phyloP scores from a whole-genome alignment of 2,797 vertebrate species.

The Crocodylus rhombifer region DNA sequence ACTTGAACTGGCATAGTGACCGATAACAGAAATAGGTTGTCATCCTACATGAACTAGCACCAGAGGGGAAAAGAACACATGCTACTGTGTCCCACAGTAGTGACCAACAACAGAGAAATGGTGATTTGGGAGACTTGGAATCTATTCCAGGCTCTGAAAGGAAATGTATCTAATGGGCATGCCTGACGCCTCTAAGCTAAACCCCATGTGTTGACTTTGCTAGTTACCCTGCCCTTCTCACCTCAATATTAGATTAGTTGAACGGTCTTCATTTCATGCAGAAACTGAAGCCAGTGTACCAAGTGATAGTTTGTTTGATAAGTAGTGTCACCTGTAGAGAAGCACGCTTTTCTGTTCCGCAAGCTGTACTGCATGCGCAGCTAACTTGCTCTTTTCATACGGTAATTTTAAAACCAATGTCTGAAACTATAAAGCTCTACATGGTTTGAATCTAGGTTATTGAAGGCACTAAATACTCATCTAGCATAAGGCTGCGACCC shows the following conservation, averaged over 20 bases:
- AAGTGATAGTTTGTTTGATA: not conserved
- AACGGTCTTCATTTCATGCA: not conserved
- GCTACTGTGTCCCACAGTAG: not conserved
- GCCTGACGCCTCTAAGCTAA: not conserved
- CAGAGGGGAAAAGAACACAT: not conserved
- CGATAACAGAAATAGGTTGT: not conserved
- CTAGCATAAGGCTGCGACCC: too few species aligned
- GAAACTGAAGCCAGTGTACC: not conserved
- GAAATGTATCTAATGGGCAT: not conserved
- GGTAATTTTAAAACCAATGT: too few species aligned
- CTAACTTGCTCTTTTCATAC: too few species aligned
- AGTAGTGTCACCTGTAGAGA: not conserved
- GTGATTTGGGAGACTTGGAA: not conserved
- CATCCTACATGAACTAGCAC: not conserved
- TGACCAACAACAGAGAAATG: not conserved
- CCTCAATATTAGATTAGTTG: not conserved
- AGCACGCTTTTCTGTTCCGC: not conserved
- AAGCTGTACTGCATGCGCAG: not conserved
- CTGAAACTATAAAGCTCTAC: not conserved
- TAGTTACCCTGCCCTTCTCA: not conserved
- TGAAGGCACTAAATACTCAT: not conserved
- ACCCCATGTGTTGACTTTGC: fast-evolving
- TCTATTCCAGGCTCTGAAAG: not conserved
- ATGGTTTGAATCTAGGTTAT: not conserved
- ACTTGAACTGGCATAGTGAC: not conserved